Percentiles rank a stretch among this genome's conserved stretches.
Conservation (phyloP, 2,797 vertebrate genomes). For the Sphenodon punctatus region DNA sequence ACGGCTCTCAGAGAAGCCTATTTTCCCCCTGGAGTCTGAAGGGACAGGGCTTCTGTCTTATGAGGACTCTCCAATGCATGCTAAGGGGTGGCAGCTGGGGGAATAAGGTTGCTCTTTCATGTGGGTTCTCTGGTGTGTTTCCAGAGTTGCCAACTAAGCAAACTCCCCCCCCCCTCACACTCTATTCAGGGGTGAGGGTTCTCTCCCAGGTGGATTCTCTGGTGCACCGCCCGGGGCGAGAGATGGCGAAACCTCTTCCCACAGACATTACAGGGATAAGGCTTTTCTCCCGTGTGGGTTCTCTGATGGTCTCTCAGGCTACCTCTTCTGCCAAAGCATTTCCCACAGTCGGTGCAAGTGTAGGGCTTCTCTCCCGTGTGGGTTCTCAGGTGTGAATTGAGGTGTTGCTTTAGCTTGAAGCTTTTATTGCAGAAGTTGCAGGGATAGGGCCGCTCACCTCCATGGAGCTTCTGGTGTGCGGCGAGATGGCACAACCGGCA, state of each 20-base stretch:
- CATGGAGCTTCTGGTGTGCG: conserved; percentile 63
- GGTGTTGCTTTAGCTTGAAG: conserved; percentile 49
- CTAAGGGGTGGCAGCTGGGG: too few relatives aligned
- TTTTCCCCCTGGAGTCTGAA: too few relatives aligned
- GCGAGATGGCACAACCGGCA: conserved; percentile 83
- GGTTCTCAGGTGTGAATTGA: conserved; percentile 43
- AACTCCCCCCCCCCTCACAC: too few relatives aligned
- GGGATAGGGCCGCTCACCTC: conserved; percentile 43
- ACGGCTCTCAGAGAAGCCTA: too few relatives aligned
- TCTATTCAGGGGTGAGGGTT: too few relatives aligned
- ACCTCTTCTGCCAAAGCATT: conserved; percentile 37
- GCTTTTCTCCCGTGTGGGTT: conserved; percentile 30
- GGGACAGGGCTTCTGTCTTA: too few relatives aligned
- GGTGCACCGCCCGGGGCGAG: too few relatives aligned
- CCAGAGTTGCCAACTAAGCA: too few relatives aligned
- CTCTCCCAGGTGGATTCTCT: too few relatives aligned
- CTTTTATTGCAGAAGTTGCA: conserved; percentile 7
- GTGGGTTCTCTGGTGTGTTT: too few relatives aligned
- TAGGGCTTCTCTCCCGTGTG: conserved; percentile 56
- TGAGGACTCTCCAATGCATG: too few relatives aligned
- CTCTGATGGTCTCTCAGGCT: conserved; percentile 47
- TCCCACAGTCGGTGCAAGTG: conserved; percentile 43
- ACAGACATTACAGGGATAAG: conserved; percentile 39
- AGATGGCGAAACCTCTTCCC: conserved; percentile 54
- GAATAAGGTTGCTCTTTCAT: too few relatives aligned